Conservation (phyloP, 2,888 invertebrate species). For the Octonoba sinensis region DNA sequence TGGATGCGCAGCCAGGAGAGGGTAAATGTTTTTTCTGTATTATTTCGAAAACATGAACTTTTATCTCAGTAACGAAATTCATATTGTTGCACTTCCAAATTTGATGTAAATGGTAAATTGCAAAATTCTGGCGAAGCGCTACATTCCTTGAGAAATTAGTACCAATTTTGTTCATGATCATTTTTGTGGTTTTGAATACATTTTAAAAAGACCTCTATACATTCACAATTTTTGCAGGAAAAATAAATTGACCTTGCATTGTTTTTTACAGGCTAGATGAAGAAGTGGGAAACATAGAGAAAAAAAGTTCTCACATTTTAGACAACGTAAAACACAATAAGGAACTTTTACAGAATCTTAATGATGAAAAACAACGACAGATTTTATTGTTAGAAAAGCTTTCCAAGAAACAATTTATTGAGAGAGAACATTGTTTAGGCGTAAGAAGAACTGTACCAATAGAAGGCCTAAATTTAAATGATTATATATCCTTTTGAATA, state of each 20-base stretch:
- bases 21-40: too few relatives aligned
- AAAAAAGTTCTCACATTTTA: background rate
- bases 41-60: too few relatives aligned
- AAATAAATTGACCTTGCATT: background rate
- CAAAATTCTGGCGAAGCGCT: too few relatives aligned
- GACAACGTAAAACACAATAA: conserved; percentile 19
- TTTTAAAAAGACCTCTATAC: background rate
- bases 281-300: conserved; percentile 35
- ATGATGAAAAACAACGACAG: conserved; percentile 29
- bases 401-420: conserved; percentile 34
- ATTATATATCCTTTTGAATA: conserved; percentile 2
- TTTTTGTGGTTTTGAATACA: background rate
- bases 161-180: too few relatives aligned
- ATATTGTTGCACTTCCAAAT: too few relatives aligned
- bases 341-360: conserved; percentile 19
- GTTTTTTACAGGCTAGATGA: conserved; percentile 27
- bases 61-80: too few relatives aligned
- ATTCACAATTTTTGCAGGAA: background rate
- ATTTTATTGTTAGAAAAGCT: conserved; percentile 26
- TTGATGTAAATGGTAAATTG: too few relatives aligned
- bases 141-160: too few relatives aligned
- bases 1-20: too few relatives aligned
- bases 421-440: conserved; percentile 43
- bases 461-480: conserved; percentile 13
- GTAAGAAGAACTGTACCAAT: conserved; percentile 27